Percentiles rank a stretch among this genome's conserved stretches.
phyloP scores from a whole-genome alignment of 2,888 invertebrate species.

The Microctonus brassicae region DNA sequence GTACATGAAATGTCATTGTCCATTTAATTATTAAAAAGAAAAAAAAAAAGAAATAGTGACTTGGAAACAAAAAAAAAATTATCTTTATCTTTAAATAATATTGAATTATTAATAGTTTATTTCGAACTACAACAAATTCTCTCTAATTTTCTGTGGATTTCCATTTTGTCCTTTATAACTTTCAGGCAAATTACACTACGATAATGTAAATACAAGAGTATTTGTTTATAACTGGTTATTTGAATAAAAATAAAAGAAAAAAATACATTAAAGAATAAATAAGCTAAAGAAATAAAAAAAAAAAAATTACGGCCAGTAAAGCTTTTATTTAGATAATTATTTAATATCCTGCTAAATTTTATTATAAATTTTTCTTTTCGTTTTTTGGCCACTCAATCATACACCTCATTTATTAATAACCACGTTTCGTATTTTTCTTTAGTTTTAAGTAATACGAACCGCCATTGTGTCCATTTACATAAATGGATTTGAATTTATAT shows the following conservation, averaged over 20 bases:
- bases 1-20: neutral
- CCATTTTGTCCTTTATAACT: neutral
- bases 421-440: constrained; percentile 31
- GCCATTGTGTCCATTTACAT: constrained; percentile 32
- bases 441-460: constrained; percentile 35
- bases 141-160: neutral
- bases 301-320: constrained; percentile 2
- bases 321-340: constrained; percentile 4
- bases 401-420: constrained; percentile 12
- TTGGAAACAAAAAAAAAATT: neutral
- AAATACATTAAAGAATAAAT: neutral
- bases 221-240: neutral
- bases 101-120: neutral
- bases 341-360: neutral
- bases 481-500: constrained; percentile 5
- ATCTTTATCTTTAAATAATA: neutral
- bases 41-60: neutral
- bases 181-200: neutral
- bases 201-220: neutral
- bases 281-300: neutral
- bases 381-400: constrained; percentile 5
- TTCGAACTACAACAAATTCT: neutral
- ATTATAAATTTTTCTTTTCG: neutral
- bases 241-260: neutral
- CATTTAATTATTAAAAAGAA: neutral